Evolutionary conservation across 2,113 vertebrate species (phyloP).

Genomic region (Burhinus oedicnemus): DNA sequence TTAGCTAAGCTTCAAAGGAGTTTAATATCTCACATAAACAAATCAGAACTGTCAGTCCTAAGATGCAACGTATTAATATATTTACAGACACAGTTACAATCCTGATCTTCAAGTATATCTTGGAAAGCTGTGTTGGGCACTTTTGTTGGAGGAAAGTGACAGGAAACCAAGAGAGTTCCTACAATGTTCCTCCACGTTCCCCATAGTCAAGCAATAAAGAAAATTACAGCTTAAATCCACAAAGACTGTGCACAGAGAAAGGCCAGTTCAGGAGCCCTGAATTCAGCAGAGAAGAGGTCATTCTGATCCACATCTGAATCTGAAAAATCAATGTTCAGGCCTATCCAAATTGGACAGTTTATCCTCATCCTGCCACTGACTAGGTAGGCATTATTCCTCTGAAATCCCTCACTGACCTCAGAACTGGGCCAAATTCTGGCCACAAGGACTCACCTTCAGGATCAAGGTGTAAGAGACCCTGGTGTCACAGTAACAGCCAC

Average conservation of each 20-base stretch:
- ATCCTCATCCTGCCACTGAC: neutral
- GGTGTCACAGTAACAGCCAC: neutral
- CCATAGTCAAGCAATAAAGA: neutral
- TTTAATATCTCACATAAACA: neutral
- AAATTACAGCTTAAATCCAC: neutral
- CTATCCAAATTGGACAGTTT: neutral
- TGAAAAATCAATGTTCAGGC: neutral
- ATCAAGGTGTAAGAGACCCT: neutral
- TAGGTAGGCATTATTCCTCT: neutral
- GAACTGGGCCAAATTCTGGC: neutral
- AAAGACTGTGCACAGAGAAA: neutral
- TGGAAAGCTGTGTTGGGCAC: neutral
- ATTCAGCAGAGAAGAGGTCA: neutral
- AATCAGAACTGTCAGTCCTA: neutral
- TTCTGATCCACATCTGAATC: fast-evolving
- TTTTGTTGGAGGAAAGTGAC: neutral
- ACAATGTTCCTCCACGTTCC: neutral
- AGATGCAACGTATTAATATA: neutral
- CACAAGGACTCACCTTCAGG: neutral
- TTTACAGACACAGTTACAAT: neutral
- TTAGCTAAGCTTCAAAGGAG: neutral
- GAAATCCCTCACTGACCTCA: neutral
- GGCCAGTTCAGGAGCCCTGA: neutral
- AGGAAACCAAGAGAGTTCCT: neutral
- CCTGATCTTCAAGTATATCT: neutral